Conservation (phyloP, 2,113 vertebrate species). For the Phycodurus eques region DNA sequence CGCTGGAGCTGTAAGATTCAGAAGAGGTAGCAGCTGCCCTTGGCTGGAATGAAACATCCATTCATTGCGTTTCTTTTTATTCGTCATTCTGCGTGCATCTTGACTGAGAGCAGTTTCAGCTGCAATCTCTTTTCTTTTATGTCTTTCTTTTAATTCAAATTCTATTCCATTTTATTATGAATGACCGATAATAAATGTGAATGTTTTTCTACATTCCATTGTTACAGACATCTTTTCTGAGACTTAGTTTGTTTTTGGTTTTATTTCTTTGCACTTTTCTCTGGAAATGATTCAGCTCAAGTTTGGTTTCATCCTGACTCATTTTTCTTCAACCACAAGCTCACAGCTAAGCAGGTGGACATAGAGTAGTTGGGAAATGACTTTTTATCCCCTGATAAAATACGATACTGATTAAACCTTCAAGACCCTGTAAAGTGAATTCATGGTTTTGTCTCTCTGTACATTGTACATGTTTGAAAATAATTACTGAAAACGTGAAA, state of each 20-base stretch:
- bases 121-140: neutral
- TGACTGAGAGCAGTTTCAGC: neutral
- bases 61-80: slow-evolving; percentile 3
- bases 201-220: neutral
- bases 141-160: neutral
- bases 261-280: neutral
- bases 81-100: neutral
- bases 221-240: neutral
- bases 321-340: neutral
- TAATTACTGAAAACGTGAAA: neutral
- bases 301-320: neutral
- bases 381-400: neutral
- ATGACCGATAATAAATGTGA: neutral
- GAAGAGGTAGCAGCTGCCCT: neutral
- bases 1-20: neutral
- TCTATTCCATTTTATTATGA: neutral
- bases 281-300: neutral
- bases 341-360: neutral
- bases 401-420: neutral
- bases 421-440: neutral
- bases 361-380: neutral
- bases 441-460: neutral
- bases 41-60: neutral
- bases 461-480: neutral
- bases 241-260: neutral